These are phyloP conservation scores for Drosophila hamatofila DNA, from an alignment of 2,888 invertebrate genomes.

Conservation along the genomic window DNA sequence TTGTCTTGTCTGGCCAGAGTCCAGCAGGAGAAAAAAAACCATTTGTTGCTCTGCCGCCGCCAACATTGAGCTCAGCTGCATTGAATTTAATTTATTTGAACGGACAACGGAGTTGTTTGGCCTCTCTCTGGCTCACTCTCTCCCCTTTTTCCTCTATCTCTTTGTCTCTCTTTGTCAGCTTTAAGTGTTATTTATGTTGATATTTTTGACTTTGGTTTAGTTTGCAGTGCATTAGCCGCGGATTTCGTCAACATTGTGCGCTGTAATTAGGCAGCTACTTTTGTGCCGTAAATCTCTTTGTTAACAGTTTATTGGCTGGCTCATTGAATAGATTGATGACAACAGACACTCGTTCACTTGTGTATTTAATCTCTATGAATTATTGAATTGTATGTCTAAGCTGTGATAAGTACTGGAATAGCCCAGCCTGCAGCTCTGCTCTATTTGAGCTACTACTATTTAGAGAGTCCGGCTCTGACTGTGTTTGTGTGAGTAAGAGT, in stretches of 20 bases:
- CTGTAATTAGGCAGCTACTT: slow-evolving; percentile 75
- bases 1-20: slow-evolving; percentile 78
- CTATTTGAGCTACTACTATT: background rate
- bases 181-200: slow-evolving; percentile 80
- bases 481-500: background rate
- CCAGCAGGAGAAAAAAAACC: slow-evolving; percentile 69
- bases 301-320: slow-evolving; percentile 69
- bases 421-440: background rate
- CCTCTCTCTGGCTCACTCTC: background rate
- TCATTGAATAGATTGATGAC: slow-evolving; percentile 59
- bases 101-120: slow-evolving; percentile 50
- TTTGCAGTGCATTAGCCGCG: slow-evolving; percentile 72
- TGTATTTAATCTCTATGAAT: slow-evolving; percentile 31
- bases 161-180: slow-evolving; percentile 38
- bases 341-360: background rate
- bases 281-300: slow-evolving; percentile 69
- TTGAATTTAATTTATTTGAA: slow-evolving; percentile 77
- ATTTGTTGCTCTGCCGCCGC: slow-evolving; percentile 80
- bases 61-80: slow-evolving; percentile 70
- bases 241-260: slow-evolving; percentile 63
- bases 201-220: slow-evolving; percentile 74
- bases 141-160: background rate
- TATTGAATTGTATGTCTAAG: slow-evolving; percentile 32
- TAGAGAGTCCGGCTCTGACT: background rate
- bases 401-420: slow-evolving; percentile 8